Evolutionary conservation across 2,888 invertebrate genomes (phyloP).

Genomic region (Dastarcus helophoroides): DNA sequence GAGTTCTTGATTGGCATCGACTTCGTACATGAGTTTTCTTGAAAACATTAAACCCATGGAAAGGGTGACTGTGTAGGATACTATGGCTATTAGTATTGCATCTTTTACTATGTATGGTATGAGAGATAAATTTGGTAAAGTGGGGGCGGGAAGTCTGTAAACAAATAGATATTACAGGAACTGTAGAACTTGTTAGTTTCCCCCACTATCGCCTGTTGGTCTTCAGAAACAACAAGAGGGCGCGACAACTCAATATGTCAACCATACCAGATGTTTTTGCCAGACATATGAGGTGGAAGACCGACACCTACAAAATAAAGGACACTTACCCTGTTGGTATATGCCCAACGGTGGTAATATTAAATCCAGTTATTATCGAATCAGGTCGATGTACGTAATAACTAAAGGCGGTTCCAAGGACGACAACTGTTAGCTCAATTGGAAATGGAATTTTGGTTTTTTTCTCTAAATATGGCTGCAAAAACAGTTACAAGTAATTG

Average conservation of each 20-base stretch:
- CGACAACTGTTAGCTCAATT: slow-evolving; percentile 69
- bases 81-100: slow-evolving; percentile 58
- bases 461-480: slow-evolving; percentile 55
- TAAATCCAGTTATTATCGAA: slow-evolving; percentile 33
- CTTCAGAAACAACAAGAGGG: too few species aligned
- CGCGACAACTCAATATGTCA: slow-evolving; percentile 1
- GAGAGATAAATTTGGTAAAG: slow-evolving; percentile 49
- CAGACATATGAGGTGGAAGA: background rate
- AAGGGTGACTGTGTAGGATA: slow-evolving; percentile 63
- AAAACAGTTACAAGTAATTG: slow-evolving; percentile 18
- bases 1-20: slow-evolving; percentile 63
- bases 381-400: slow-evolving; percentile 34
- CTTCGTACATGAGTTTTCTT: slow-evolving; percentile 54
- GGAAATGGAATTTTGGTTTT: slow-evolving; percentile 65
- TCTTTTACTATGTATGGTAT: slow-evolving; percentile 47
- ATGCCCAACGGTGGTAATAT: slow-evolving; percentile 56
- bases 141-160: slow-evolving; percentile 53
- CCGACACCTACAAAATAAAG: background rate
- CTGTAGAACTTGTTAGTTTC: too few species aligned
- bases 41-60: slow-evolving; percentile 71
- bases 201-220: too few species aligned
- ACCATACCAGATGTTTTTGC: background rate
- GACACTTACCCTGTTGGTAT: slow-evolving; percentile 71
- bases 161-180: slow-evolving; percentile 1
- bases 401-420: slow-evolving; percentile 59